A percentile compares a stretch with the other conserved stretches of the same genome.
These are phyloP conservation scores for Eclectus roratus DNA, from an alignment of 2,113 vertebrate species.

Conservation along the genomic window DNA sequence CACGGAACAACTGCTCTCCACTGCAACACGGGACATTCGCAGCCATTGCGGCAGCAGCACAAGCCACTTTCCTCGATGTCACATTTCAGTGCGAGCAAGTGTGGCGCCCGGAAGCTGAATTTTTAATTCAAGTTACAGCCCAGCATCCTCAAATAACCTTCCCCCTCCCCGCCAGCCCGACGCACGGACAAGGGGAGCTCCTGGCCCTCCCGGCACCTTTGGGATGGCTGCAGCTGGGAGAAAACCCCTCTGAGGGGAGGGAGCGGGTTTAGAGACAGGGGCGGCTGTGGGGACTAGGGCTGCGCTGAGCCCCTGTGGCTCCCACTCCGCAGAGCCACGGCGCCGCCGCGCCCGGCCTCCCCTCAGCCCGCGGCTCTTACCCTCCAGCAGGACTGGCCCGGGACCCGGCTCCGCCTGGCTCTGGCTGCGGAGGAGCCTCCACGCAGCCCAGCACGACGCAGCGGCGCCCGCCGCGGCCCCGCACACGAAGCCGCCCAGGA, in stretches of 20 bases:
- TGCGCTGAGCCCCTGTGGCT: background rate
- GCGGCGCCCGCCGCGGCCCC: constrained; percentile 51
- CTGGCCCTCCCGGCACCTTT: rapidly evolving
- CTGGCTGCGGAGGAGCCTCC: constrained; percentile 31
- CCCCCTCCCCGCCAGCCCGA: no score
- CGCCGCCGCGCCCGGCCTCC: background rate
- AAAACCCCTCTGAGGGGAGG: no score
- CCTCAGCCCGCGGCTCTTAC: constrained; percentile 4
- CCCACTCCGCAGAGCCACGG: background rate
- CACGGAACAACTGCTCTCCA: background rate
- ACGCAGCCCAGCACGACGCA: constrained; percentile 37
- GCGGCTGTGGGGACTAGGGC: rapidly evolving
- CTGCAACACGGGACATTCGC: background rate
- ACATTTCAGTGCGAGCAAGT: background rate
- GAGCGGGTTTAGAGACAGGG: no score
- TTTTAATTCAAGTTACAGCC: background rate
- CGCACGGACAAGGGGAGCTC: rapidly evolving
- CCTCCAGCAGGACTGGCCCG: background rate
- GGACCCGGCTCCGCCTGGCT: background rate
- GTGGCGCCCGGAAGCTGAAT: background rate
- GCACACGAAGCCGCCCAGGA: constrained; percentile 59
- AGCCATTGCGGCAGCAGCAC: background rate
- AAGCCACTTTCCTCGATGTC: background rate
- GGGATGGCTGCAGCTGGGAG: background rate
- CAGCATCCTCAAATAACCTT: background rate